Base-by-base conservation (phyloP, 2,888 invertebrate genomes). In the Ormia ochracea region DNA sequence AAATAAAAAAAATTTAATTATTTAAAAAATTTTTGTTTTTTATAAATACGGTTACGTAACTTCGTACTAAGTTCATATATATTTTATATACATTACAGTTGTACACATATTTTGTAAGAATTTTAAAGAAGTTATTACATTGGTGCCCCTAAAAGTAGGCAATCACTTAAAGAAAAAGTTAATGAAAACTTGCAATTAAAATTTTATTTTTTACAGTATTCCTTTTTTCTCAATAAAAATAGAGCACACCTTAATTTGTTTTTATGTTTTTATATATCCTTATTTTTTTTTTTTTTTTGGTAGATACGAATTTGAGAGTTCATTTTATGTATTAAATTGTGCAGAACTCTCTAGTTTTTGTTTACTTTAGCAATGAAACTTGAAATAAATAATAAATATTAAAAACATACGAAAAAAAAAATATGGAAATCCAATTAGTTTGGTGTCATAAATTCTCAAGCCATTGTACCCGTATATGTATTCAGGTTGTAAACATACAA, bases 381-480 rank as follows among this genome's bases (percentile, higher is more conserved):
- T 4, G 7, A 56, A 45, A 68, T 14, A 54, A 43, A 72, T n/a
- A 72, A 43, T 10, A 50, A 59, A 48, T 23, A 65, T 48, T 58
- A 56, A 65, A 65, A 56, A 45, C n/a, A 52, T 10, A 17, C 7
- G 50, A 38, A 10, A 43, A n/a, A 56, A 23, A 28, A 36, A 36
- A 36, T 50, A 3, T 26, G 58, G 52, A 74, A 81, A 82, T 78
- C 68, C 73, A 81, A 81, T 78, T 81, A 82, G 63, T 72, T 63
- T 63, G 58, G 63, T 81, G 77, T 82, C 77, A 78, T 74, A 68
- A 68, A 61, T 41, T 59, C 28, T 54, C 36, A 23, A 48, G 26
- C 26, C 9, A 48, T 31, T 38, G 28, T 31, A 54, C 23, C n/a
- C n/a, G n/a, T n/a, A n/a, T n/a, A 28, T 50, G n/a, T 9, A 36